Conservation (phyloP, 23 tunicate genomes). For the Diplosoma virens region DNA sequence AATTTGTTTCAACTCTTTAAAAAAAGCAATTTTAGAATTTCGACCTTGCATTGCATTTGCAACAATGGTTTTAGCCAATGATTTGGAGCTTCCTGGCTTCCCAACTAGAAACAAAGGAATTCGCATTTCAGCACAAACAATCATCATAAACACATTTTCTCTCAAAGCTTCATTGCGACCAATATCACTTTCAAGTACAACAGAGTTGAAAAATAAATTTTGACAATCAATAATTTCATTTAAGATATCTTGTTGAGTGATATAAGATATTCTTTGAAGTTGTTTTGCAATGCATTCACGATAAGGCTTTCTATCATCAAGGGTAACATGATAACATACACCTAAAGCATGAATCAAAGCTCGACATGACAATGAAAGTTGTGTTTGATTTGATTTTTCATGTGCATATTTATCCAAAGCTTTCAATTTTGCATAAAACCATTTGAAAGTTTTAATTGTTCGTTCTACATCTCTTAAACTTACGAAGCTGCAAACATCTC, state of each 20-base stretch:
- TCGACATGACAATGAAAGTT: background rate
- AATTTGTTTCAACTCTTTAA: constrained; percentile 43
- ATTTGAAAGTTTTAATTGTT: constrained; percentile 31
- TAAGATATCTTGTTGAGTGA: constrained; percentile 2
- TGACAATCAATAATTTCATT: constrained; percentile 64
- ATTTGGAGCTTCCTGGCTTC: constrained; percentile 74
- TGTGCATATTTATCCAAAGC: background rate
- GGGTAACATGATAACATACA: constrained; percentile 63
- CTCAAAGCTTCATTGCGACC: constrained; percentile 61
- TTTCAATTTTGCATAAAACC: constrained; percentile 32
- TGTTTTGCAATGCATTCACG: constrained; percentile 21
- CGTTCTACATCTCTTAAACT: constrained; percentile 53
- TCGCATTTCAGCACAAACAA: constrained; percentile 56
- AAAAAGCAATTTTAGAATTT: constrained; percentile 35
- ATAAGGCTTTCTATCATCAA: constrained; percentile 30
- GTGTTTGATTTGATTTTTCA: background rate
- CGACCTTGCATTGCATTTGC: constrained; percentile 58
- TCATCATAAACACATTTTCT: constrained; percentile 67
- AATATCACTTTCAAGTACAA: constrained; percentile 45
- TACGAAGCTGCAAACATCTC: constrained; percentile 57
- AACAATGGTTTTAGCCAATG: constrained; percentile 66
- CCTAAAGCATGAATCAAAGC: constrained; percentile 54
- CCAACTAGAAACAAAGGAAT: constrained; percentile 74
- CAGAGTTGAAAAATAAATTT: constrained; percentile 31
- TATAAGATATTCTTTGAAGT: constrained; percentile 4